A percentile compares a stretch with the other conserved stretches of the same genome.
Evolutionary conservation across 2,888 invertebrate species (phyloP).

Genomic region (Andrena flavipes): DNA sequence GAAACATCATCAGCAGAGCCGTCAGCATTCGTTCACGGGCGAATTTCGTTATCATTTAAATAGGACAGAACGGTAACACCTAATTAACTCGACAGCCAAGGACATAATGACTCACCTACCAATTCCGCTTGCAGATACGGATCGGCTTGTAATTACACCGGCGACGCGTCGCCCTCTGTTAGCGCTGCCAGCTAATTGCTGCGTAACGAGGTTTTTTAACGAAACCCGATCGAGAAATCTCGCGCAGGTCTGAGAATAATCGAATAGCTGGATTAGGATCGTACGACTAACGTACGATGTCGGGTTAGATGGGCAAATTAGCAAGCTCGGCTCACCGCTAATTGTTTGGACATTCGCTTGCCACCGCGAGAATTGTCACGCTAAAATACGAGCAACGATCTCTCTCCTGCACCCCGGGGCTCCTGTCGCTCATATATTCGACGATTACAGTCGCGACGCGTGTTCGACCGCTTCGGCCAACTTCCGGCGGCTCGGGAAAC

Average conservation of each 20-base stretch:
- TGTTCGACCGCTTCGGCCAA: constrained; percentile 10
- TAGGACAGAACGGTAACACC: background rate
- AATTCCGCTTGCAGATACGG: background rate
- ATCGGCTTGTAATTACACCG: constrained; percentile 18
- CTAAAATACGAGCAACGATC: constrained; percentile 44
- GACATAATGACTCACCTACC: background rate
- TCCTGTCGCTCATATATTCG: constrained; percentile 26
- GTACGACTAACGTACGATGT: constrained; percentile 11
- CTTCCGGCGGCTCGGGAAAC: background rate
- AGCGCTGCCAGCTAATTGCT: constrained; percentile 9
- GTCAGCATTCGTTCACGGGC: no score
- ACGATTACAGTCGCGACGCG: constrained; percentile 29
- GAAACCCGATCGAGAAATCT: background rate
- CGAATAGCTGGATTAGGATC: constrained; percentile 33
- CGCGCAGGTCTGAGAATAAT: constrained; percentile 19
- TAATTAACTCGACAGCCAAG: constrained; percentile 17
- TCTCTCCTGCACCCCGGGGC: background rate
- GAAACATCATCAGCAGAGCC: constrained; percentile 3
- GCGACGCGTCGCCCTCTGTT: background rate
- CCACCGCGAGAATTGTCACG: constrained; percentile 32
- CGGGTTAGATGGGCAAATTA: constrained; percentile 50
- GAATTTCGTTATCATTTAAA: constrained; percentile 2
- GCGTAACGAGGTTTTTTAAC: constrained; percentile 3
- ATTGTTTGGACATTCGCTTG: constrained; percentile 60
- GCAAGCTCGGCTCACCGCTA: constrained; percentile 48